Percentiles rank a stretch among this genome's conserved stretches.
Conservation (phyloP, 2,888 invertebrate genomes). For the Philopedon plagiatum region DNA sequence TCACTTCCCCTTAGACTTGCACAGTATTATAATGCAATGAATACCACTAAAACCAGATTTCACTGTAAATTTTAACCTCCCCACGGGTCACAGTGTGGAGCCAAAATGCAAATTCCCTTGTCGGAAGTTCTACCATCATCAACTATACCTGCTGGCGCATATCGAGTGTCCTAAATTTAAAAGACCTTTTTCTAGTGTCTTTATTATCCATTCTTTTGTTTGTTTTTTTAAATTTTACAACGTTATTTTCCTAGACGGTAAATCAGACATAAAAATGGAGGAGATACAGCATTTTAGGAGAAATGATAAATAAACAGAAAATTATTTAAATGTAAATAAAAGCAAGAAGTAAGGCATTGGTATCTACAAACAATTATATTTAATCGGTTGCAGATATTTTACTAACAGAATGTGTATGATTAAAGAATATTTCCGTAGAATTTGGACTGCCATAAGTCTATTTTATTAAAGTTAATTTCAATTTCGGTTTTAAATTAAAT, state of each 20-base stretch:
- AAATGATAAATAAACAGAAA: too few species aligned
- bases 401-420: too few species aligned
- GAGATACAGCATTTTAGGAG: neutral
- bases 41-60: neutral
- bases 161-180: constrained; percentile 3
- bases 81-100: neutral
- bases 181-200: neutral
- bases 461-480: too few species aligned
- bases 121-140: constrained; percentile 5
- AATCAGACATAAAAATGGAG: neutral
- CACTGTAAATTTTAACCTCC: constrained; percentile 9
- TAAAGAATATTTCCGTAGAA: too few species aligned
- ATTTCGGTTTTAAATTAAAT: too few species aligned
- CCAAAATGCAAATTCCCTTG: neutral
- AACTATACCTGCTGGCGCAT: constrained; percentile 7
- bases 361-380: too few species aligned
- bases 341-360: too few species aligned
- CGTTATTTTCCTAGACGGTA: neutral
- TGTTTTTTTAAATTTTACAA: neutral
- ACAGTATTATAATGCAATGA: constrained; percentile 4
- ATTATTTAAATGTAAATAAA: too few species aligned
- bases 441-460: too few species aligned
- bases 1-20: neutral
- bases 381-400: too few species aligned
- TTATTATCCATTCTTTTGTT: neutral